Base-by-base conservation (phyloP, 2,888 invertebrate species). In the Papilio elwesi region DNA sequence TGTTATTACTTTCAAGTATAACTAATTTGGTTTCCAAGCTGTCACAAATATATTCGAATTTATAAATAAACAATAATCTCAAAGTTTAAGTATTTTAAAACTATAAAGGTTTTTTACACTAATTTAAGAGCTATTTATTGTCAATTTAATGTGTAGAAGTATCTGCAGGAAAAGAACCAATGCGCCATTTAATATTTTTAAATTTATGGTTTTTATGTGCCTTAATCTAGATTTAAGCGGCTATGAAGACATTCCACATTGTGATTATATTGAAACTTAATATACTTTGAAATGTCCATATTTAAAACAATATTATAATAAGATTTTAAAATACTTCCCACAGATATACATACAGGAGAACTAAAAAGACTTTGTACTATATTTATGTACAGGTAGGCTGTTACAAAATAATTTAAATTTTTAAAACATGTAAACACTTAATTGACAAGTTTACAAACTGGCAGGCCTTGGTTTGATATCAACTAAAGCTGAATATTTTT, bases 121-220 rank as follows among this genome's bases (percentile, higher is more conserved):
- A 48, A 48, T 51, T 43, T 74, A 62, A 43, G 52, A 62, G 72
- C 72, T 80, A 79, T 78, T 77, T 80, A 78, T 80, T 77, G 59
- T 76, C 67, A 76, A 66, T 77, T 75, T 76, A 74, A 63, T 76
- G 68, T 87, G 86, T 88, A 87, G 88, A 78, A 75, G 87, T 88
- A 89, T 86, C 87, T 89, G 87, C 83, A 83, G 76, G 76, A 82
- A 88, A 83, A 74, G 75, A 83, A 90, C 89, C 88, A 88, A 90
- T 87, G 89, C 90, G 90, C 90, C 91, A 90, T 90, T 36, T 78
- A 76, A 76, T 71, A 74, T 76, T 64, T 81, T 80, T 78, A 70
- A 80, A 78, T 79, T 76, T 85, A 82, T 83, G 82, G 83, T 83
- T 79, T 76, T 75, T 70, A 71, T 78, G 88, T 90, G 89, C 89